A percentile compares a stretch with the other conserved stretches of the same genome.
Evolutionary conservation across 2,113 vertebrate species (phyloP).

Genomic region (Phaethornis superciliosus): DNA sequence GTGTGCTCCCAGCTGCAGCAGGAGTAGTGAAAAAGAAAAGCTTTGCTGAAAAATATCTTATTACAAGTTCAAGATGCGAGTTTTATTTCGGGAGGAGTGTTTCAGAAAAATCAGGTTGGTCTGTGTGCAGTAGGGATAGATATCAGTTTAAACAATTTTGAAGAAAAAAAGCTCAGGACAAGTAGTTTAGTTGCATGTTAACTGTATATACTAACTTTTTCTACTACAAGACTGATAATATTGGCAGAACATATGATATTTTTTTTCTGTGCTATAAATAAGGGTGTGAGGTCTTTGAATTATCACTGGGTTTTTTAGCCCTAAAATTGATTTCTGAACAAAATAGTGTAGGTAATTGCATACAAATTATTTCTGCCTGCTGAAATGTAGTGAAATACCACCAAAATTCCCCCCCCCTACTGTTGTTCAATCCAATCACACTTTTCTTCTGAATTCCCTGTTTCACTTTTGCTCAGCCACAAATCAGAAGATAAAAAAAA

Average conservation of each 20-base stretch:
- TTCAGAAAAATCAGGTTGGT: background rate
- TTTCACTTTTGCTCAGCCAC: background rate
- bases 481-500: background rate
- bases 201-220: background rate
- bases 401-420: background rate
- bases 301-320: background rate
- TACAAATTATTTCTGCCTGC: background rate
- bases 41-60: background rate
- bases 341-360: background rate
- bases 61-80: background rate
- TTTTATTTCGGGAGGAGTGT: background rate
- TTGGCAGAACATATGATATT: rapidly evolving
- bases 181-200: background rate
- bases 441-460: background rate
- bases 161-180: rapidly evolving
- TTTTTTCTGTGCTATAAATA: background rate
- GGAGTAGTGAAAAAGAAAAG: background rate
- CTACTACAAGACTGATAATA: background rate
- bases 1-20: background rate
- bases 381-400: background rate
- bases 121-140: background rate
- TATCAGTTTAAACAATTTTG: background rate
- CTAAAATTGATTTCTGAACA: background rate
- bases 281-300: background rate
- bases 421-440: background rate